Evolutionary conservation across 2,797 vertebrate species (phyloP).

Genomic region (Premnoplex brunnescens): DNA sequence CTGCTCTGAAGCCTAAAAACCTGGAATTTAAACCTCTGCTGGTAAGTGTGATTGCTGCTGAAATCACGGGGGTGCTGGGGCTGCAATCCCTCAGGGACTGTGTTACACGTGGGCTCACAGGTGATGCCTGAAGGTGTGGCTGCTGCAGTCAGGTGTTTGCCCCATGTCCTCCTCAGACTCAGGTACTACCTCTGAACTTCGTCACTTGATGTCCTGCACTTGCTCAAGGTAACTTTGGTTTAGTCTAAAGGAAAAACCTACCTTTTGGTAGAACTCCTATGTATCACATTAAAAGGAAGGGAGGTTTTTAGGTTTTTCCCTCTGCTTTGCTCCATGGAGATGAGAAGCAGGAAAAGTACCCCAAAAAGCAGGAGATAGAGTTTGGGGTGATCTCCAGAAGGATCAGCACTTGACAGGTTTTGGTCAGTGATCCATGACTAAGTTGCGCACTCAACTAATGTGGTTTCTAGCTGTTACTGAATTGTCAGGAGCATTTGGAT

Average conservation of each 20-base stretch:
- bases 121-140: background rate
- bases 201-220: background rate
- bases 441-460: background rate
- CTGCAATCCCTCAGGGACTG: rapidly evolving
- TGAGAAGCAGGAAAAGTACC: background rate
- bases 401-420: background rate
- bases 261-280: background rate
- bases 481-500: background rate
- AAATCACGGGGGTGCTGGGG: background rate
- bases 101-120: rapidly evolving
- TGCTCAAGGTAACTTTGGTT: background rate
- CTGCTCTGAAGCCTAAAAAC: background rate
- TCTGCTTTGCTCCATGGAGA: background rate
- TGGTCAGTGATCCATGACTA: background rate
- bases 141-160: background rate
- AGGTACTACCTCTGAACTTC: background rate
- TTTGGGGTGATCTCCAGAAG: background rate
- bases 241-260: background rate
- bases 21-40: background rate
- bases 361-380: background rate
- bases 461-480: background rate
- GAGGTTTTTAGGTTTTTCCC: background rate
- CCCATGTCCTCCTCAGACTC: rapidly evolving
- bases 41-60: background rate
- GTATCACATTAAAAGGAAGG: background rate